Percentiles rank a stretch among this genome's conserved stretches.
Conservation (phyloP, 2,888 invertebrate species). For the Eupsilia transversa region DNA sequence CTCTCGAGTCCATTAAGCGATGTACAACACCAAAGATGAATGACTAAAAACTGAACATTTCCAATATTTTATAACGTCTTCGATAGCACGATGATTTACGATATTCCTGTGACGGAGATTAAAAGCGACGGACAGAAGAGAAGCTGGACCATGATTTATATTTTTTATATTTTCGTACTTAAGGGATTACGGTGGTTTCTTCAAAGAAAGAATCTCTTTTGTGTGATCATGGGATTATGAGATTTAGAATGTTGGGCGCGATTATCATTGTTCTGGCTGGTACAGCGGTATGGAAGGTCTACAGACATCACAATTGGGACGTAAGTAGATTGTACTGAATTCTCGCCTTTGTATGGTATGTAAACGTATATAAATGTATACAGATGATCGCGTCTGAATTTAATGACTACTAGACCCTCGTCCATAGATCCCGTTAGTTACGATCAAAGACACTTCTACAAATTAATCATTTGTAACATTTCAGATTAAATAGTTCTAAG, state of each 20-base stretch:
- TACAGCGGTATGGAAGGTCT: constrained; percentile 19
- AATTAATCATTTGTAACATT: neutral
- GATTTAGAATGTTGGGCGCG: constrained; percentile 39
- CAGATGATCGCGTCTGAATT: neutral
- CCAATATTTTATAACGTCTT: constrained; percentile 69
- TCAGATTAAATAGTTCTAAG: neutral
- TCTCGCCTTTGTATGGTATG: neutral
- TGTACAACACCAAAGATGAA: constrained; percentile 65
- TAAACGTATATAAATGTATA: neutral
- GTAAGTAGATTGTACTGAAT: neutral
- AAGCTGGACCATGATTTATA: constrained; percentile 64
- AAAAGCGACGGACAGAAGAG: constrained; percentile 59
- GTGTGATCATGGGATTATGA: constrained; percentile 44
- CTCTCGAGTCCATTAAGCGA: constrained; percentile 47
- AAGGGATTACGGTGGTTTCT: constrained; percentile 52
- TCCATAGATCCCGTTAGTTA: neutral
- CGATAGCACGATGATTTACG: constrained; percentile 71
- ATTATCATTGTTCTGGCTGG: constrained; percentile 28
- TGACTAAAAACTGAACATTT: constrained; percentile 65
- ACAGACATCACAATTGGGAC: neutral
- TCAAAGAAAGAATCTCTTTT: constrained; percentile 53
- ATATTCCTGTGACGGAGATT: constrained; percentile 68
- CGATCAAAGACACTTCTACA: neutral
- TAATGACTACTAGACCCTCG: neutral
- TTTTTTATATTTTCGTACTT: constrained; percentile 59